These are phyloP conservation scores for Ctenoplectra terminalis DNA, from an alignment of 1,140 invertebrate genomes.

Conservation along the genomic window DNA sequence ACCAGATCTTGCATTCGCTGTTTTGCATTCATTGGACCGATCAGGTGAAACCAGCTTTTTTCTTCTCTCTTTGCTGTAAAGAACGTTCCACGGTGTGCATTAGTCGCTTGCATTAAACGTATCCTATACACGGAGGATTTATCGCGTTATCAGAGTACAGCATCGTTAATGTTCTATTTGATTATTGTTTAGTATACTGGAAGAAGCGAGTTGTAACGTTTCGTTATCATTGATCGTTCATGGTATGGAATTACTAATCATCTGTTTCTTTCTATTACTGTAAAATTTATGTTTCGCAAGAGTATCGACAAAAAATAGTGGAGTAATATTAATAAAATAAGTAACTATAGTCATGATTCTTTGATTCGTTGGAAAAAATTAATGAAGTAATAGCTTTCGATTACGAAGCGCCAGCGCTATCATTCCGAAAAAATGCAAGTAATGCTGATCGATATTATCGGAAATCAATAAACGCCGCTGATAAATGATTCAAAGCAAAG, in stretches of 20 bases:
- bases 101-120: background rate
- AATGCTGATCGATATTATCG: conserved; percentile 51
- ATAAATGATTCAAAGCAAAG: conserved; percentile 51
- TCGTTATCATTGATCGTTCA: background rate
- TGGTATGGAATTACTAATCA: background rate
- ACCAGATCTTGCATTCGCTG: conserved; percentile 9
- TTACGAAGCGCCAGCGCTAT: conserved; percentile 45
- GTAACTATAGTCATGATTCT: background rate
- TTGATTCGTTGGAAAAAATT: too few species aligned
- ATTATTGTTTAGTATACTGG: conserved; percentile 1
- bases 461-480: conserved; percentile 16
- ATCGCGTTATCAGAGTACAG: background rate
- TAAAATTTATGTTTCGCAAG: background rate
- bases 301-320: too few species aligned
- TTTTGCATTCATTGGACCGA: background rate
- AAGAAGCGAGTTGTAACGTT: background rate
- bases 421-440: background rate
- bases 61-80: background rate
- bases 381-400: background rate
- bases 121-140: background rate
- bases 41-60: background rate
- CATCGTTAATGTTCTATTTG: conserved; percentile 1
- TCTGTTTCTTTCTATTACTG: background rate
- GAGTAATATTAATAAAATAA: background rate
- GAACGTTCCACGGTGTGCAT: background rate